Conservation (phyloP, 1,140 invertebrate species). For the Ectropis grisescens region DNA sequence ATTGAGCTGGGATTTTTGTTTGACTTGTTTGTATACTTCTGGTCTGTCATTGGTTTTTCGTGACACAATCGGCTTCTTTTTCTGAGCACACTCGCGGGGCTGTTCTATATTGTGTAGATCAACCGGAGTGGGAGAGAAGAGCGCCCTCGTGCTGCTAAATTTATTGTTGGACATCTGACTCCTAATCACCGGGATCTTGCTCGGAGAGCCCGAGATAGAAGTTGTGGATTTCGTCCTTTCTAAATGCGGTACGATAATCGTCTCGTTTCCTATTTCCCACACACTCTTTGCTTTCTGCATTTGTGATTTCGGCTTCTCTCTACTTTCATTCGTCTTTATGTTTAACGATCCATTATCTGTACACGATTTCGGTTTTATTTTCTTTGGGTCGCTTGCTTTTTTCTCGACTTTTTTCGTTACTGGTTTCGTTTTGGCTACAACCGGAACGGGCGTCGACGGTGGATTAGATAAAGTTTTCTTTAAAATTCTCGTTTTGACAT, state of each 20-base stretch:
- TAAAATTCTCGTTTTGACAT: conserved; percentile 67
- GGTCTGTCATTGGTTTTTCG: conserved; percentile 43
- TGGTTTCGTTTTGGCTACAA: conserved; percentile 45
- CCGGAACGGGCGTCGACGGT: conserved; percentile 55
- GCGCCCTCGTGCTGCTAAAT: conserved; percentile 60
- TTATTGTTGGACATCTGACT: conserved; percentile 61
- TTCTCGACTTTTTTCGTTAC: conserved; percentile 51
- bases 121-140: conserved; percentile 70
- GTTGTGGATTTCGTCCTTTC: conserved; percentile 64
- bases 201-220: conserved; percentile 70
- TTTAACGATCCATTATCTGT: conserved; percentile 29
- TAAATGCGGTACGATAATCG: conserved; percentile 36
- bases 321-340: conserved; percentile 31
- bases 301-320: conserved; percentile 41
- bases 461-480: conserved; percentile 68
- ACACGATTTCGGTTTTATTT: conserved; percentile 39
- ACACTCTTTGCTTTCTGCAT: conserved; percentile 71
- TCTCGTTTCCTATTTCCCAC: conserved; percentile 67
- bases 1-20: conserved; percentile 55
- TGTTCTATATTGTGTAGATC: conserved; percentile 68
- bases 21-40: conserved; percentile 46
- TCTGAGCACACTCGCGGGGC: conserved; percentile 68
- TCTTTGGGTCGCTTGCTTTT: conserved; percentile 53
- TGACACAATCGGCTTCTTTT: conserved; percentile 46
- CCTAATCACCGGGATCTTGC: conserved; percentile 72